Evolutionary conservation across 2,888 invertebrate species (phyloP).

Genomic region (Diarsia rubi): DNA sequence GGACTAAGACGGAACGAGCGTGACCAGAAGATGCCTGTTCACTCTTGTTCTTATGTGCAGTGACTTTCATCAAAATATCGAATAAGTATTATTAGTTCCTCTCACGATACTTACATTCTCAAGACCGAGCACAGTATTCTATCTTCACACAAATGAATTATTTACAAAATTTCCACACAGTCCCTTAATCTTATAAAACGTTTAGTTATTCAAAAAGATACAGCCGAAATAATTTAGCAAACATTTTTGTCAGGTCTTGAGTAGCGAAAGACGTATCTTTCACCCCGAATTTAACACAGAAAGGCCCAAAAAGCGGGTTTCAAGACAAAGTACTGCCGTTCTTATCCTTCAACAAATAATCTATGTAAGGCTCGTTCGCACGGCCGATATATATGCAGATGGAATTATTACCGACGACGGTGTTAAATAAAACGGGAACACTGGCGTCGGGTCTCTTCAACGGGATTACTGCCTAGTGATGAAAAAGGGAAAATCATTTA

Average conservation of each 20-base stretch:
- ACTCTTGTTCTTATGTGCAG: too few species aligned
- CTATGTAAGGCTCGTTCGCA: constrained; percentile 63
- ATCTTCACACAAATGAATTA: constrained; percentile 24
- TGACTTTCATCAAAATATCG: too few species aligned
- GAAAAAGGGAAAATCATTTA: constrained; percentile 84
- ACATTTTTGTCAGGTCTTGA: constrained; percentile 61
- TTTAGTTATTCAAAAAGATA: constrained; percentile 57
- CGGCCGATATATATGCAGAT: constrained; percentile 83
- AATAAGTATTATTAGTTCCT: too few species aligned
- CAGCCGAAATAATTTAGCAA: constrained; percentile 52
- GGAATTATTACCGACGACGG: constrained; percentile 80
- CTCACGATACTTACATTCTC: neutral
- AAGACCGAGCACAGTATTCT: neutral
- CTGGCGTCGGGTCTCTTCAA: constrained; percentile 57
- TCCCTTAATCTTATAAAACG: constrained; percentile 39
- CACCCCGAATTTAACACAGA: constrained; percentile 59
- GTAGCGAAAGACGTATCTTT: constrained; percentile 60
- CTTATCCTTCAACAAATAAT: constrained; percentile 63
- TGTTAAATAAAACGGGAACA: constrained; percentile 81
- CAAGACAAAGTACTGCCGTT: constrained; percentile 59
- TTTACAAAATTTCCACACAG: constrained; percentile 30
- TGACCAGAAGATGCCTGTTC: too few species aligned
- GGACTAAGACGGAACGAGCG: too few species aligned
- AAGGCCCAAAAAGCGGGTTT: constrained; percentile 55
- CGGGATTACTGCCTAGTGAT: constrained; percentile 77